Evolutionary conservation across 2,888 invertebrate genomes (phyloP), one percentile per base, ranked within the genome.

Genomic region (Hypselothyrea guttata): DNA sequence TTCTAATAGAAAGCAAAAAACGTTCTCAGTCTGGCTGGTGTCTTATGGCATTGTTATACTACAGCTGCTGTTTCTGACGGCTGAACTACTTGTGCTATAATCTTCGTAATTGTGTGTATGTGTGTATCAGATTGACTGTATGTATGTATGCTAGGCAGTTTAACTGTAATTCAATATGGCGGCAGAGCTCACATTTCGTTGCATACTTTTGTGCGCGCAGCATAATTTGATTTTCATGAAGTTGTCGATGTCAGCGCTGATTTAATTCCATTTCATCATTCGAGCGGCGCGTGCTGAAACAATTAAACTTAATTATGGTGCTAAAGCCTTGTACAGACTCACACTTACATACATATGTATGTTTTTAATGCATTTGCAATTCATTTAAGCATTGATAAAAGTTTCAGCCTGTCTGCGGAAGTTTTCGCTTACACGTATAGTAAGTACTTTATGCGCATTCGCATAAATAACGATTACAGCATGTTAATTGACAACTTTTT

Each of bases 241-340:
- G 75, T 83, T 76, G 82, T 76, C 83, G 84, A 79, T 82, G 84
- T 70, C 79, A 74, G 79, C 82, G 58, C 70, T 72, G 76, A 84
- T 77, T 83, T 81, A 84, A 84, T 85, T 84, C 74, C 68, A 77
- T 86, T 78, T 53, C 73, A 58, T 60, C 61, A 70, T 42, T 16
- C 35, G 48, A 48, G 38, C 58, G 47, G 52, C 63, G 59, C 63
- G 70, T 70, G 66, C 63, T 68, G 66, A 72, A 77, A 81, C 79
- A 84, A 86, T 87, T 84, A 86, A 78, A 84, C 77, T 86, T 87
- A 84, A 87, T 87, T 87, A 84, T 66, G 57, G 44, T 42, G 41
- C 55, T 41, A 12, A 48, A 63, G 59, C 55, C 53, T 48, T 27
- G 47, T 22, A 56, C 40, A 64, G 22, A 53, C 34, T 38, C 42